Conservation (phyloP, 2,797 vertebrate species). For the Sciurus carolinensis region DNA sequence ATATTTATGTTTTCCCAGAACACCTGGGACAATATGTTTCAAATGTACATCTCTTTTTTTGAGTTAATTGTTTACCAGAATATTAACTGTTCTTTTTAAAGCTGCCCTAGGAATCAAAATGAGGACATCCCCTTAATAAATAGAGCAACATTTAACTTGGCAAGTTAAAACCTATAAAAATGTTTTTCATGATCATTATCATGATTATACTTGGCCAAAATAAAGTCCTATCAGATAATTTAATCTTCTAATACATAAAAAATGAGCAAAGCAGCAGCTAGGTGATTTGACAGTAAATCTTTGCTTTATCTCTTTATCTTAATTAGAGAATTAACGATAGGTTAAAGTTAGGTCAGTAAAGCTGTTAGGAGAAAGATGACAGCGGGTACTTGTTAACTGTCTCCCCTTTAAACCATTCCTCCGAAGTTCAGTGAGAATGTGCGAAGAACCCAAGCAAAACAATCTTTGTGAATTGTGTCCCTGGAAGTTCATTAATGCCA, state of each 20-base stretch:
- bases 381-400: not conserved
- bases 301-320: conserved; percentile 33
- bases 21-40: conserved; percentile 6
- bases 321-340: not conserved
- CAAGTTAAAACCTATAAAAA: conserved; percentile 21
- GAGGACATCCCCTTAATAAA: conserved; percentile 1
- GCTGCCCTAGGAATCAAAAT: not conserved
- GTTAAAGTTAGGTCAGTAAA: not conserved
- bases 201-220: conserved; percentile 22
- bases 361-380: not conserved
- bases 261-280: not conserved
- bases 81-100: conserved; percentile 28
- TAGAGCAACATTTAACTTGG: not conserved
- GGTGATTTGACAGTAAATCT: conserved; percentile 9
- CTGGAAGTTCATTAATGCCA: not conserved
- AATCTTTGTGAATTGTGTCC: not conserved
- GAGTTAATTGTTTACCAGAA: conserved; percentile 14
- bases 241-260: conserved; percentile 40
- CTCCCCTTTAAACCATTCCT: not conserved
- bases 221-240: conserved; percentile 40
- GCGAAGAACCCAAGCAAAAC: not conserved
- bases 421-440: not conserved
- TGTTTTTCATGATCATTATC: not conserved
- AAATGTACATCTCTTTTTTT: conserved; percentile 3
- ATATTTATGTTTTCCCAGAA: not conserved